Evolutionary conservation across 2,113 vertebrate species (phyloP).

Genomic region (Spea bombifrons): DNA sequence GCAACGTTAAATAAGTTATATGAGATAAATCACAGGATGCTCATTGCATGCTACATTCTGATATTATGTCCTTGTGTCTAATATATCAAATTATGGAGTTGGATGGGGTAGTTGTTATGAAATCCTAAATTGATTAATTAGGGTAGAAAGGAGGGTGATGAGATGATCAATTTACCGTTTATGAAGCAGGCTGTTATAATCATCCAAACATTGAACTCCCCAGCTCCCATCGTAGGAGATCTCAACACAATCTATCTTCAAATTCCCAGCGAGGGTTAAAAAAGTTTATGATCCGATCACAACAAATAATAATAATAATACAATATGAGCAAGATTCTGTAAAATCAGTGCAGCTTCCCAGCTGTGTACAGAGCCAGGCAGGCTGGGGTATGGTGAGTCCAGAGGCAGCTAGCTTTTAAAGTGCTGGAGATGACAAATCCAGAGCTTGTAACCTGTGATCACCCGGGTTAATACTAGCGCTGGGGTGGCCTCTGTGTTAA

Average conservation of each 20-base stretch:
- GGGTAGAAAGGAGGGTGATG: not conserved
- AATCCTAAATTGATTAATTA: slow-evolving; percentile 17
- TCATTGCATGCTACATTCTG: not conserved
- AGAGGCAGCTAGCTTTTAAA: slow-evolving; percentile 17
- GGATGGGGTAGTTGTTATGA: not conserved
- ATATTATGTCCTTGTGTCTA: not conserved
- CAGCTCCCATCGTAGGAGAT: slow-evolving; percentile 56
- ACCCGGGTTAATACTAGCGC: slow-evolving; percentile 5
- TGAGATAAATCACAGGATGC: not conserved
- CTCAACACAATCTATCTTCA: slow-evolving; percentile 6
- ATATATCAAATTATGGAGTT: slow-evolving; percentile 22
- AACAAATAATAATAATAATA: slow-evolving; percentile 4
- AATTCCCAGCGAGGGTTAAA: slow-evolving; percentile 13
- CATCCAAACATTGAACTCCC: slow-evolving; percentile 58
- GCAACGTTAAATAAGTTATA: too few relatives aligned
- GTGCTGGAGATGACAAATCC: slow-evolving; percentile 27
- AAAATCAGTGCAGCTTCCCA: slow-evolving; percentile 6
- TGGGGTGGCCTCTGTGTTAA: not conserved
- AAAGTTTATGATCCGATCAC: slow-evolving; percentile 31
- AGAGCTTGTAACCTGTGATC: slow-evolving; percentile 1
- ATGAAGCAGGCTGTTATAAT: slow-evolving; percentile 58
- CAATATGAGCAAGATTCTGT: not conserved
- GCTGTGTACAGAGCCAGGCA: slow-evolving; percentile 15
- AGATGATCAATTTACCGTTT: slow-evolving; percentile 57
- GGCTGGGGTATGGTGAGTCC: slow-evolving; percentile 9